Evolutionary conservation across 2,888 invertebrate species (phyloP).

Genomic region (Plebejus melissa): DNA sequence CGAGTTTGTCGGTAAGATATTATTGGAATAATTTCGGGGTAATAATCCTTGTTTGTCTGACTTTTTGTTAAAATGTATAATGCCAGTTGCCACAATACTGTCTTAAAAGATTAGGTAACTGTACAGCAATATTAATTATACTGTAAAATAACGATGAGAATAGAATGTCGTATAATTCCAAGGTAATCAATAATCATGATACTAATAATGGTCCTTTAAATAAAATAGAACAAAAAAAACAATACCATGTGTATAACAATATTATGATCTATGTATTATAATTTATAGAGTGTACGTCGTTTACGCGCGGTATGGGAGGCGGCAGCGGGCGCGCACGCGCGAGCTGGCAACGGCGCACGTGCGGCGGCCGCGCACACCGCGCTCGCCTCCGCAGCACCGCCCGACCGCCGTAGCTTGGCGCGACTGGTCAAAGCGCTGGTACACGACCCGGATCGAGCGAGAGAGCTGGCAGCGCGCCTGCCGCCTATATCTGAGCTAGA

Average conservation of each 20-base stretch:
- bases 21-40: too few species aligned
- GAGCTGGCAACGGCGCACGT: conserved; percentile 85
- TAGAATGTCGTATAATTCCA: too few species aligned
- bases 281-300: conserved; percentile 57
- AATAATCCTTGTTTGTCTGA: too few species aligned
- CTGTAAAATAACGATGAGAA: too few species aligned
- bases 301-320: conserved; percentile 91
- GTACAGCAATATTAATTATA: too few species aligned
- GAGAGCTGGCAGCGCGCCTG: conserved; percentile 71
- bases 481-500: conserved; percentile 58
- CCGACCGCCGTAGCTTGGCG: conserved; percentile 89
- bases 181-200: too few species aligned
- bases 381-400: conserved; percentile 83
- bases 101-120: too few species aligned
- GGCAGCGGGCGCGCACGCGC: conserved; percentile 90
- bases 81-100: too few species aligned
- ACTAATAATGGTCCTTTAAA: too few species aligned
- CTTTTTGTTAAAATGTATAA: too few species aligned
- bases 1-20: too few species aligned
- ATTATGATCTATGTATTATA: neutral
- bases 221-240: neutral
- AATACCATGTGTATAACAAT: conserved; percentile 17
- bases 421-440: conserved; percentile 95
- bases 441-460: conserved; percentile 88
- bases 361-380: conserved; percentile 89